Base-by-base conservation (phyloP, 2,113 vertebrate species). In the Psittacara wagleri region DNA sequence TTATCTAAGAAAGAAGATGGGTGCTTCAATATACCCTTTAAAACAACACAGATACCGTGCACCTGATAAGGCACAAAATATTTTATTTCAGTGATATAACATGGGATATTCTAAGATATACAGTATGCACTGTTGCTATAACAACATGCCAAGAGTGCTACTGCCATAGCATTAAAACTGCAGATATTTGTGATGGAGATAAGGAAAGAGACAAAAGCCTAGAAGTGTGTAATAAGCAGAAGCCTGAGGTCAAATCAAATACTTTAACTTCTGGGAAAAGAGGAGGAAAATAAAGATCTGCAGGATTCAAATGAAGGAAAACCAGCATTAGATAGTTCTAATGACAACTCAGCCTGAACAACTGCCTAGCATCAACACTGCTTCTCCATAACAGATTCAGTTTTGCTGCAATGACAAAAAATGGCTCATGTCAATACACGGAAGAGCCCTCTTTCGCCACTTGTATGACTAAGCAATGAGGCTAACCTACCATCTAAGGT, bases 371-470 rank as follows among this genome's bases (percentile, higher is more conserved):
- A 91, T 23, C 57, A 64, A 46, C 0, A 0, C 63, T 41, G 39
- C 41, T 81, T 81, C 43, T 72, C 54, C 39, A 3, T 29, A 83
- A 72, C 0, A 0, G 28, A 54, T 59, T 62, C 8, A 3, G 7
- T 84, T 84, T 33, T 81, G 23, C 41, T 77, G 17, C 51, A 72
- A 33, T 22, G 7, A 75, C 29, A 81, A 86, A 73, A 81, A 39
- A 16, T 1, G 7, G 18, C 39, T 43, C 0, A 0, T n/a, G 41
- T 41, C 57, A 76, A 33, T 8, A 66, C 1, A 3, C 78, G 39
- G 25, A 91, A 82, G 55, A 89, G 18, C 18, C 72, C 46, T 49
- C 28, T 76, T 84, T 76, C 29, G 39, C 23, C 35, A 75, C 35
- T 78, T 0, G 0, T 31, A 43, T 41, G 73, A 84, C 37, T 39